Evolutionary conservation across 2,113 vertebrate species (phyloP).

Genomic region (Actinemys pallida): DNA sequence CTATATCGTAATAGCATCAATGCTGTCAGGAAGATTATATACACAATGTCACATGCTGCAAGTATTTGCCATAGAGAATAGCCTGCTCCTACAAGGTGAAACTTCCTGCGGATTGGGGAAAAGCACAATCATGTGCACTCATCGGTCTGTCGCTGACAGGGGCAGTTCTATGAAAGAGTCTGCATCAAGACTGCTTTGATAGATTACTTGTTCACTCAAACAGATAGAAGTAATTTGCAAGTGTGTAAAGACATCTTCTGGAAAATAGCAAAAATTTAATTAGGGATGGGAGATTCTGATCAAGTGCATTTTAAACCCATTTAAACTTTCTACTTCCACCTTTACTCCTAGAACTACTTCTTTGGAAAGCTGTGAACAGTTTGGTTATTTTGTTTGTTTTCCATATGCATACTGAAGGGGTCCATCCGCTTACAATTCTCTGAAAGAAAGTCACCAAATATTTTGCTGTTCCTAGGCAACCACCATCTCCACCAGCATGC

Average conservation of each 20-base stretch:
- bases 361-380: background rate
- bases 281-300: background rate
- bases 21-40: background rate
- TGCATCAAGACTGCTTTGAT: background rate
- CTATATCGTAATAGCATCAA: background rate
- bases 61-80: background rate
- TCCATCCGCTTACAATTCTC: background rate
- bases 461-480: background rate
- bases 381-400: background rate
- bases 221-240: background rate
- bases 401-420: background rate
- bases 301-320: background rate
- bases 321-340: background rate
- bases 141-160: background rate
- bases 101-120: background rate
- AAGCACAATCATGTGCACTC: background rate
- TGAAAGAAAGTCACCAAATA: background rate
- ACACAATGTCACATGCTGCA: background rate
- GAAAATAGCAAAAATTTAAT: background rate
- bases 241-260: background rate
- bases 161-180: background rate
- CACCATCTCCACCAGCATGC: background rate
- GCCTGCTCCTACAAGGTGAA: background rate
- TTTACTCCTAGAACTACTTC: background rate
- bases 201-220: background rate